Conservation (phyloP, 2,113 vertebrate species). For the Peromyscus californicus region DNA sequence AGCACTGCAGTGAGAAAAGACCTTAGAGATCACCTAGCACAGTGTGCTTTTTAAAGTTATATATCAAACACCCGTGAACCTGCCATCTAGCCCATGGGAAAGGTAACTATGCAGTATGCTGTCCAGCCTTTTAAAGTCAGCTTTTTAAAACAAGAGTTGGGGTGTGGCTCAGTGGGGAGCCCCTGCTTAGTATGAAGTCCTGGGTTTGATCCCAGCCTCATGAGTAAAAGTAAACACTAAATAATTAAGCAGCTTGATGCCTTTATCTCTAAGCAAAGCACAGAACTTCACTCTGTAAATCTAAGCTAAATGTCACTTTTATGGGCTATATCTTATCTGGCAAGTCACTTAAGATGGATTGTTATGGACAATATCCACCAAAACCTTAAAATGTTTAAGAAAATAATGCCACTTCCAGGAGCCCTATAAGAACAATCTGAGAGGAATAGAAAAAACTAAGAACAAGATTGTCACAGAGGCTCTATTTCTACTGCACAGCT, state of each 20-base stretch:
- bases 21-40: not conserved
- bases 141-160: not conserved
- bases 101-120: not conserved
- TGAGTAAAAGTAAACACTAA: conserved; percentile 23
- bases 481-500: not conserved
- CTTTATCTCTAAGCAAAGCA: conserved; percentile 25
- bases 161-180: not conserved
- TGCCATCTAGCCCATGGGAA: not conserved
- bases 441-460: conserved; percentile 46
- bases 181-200: not conserved
- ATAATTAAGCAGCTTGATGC: conserved; percentile 45
- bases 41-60: conserved; percentile 28
- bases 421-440: conserved; percentile 56
- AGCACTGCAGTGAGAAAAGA: conserved; percentile 15
- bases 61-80: not conserved
- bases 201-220: not conserved
- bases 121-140: conserved; percentile 14
- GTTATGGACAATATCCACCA: not conserved
- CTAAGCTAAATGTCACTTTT: conserved; percentile 58
- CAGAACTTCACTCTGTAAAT: conserved; percentile 27
- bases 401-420: conserved; percentile 58
- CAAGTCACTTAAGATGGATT: conserved; percentile 3
- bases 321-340: conserved; percentile 21
- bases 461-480: conserved; percentile 12
- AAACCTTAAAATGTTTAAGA: conserved; percentile 60